Percentiles rank a stretch among this genome's conserved stretches.
These are phyloP conservation scores for Tetrax tetrax DNA, from an alignment of 2,113 vertebrate genomes.

Conservation along the genomic window DNA sequence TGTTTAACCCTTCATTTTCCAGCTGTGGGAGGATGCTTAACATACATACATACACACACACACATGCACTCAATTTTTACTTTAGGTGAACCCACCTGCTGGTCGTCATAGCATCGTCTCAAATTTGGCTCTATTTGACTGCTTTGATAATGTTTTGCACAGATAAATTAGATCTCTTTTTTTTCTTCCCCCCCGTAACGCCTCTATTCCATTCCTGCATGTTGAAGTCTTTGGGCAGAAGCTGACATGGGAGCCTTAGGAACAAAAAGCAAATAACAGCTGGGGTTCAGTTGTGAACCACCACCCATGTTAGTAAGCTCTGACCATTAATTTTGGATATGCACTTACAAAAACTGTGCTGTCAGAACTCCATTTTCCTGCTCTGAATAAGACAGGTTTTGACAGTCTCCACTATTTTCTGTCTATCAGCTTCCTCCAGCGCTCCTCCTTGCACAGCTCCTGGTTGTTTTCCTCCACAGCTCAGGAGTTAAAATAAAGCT, in stretches of 20 bases:
- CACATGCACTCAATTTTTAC: neutral
- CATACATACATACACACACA: fast-evolving
- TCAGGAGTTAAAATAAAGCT: neutral
- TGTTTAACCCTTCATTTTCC: neutral
- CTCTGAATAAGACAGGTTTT: neutral
- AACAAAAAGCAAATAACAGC: neutral
- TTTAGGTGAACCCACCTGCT: neutral
- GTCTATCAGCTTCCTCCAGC: neutral
- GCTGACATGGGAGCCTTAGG: neutral
- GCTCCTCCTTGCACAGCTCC: neutral
- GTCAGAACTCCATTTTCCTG: neutral
- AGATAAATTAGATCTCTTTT: neutral
- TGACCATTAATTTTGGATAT: neutral
- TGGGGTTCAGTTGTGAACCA: neutral
- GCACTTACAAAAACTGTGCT: neutral
- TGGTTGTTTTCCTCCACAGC: neutral
- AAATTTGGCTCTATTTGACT: neutral
- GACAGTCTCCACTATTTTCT: neutral
- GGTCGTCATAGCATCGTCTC: neutral
- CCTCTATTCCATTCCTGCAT: neutral
- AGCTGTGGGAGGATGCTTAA: neutral
- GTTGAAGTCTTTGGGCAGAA: neutral
- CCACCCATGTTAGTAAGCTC: neutral
- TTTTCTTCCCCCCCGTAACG: neutral
- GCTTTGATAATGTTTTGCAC: neutral